phyloP scores from a whole-genome alignment of 2,113 vertebrate genomes.

The Capricornis sumatraensis region DNA sequence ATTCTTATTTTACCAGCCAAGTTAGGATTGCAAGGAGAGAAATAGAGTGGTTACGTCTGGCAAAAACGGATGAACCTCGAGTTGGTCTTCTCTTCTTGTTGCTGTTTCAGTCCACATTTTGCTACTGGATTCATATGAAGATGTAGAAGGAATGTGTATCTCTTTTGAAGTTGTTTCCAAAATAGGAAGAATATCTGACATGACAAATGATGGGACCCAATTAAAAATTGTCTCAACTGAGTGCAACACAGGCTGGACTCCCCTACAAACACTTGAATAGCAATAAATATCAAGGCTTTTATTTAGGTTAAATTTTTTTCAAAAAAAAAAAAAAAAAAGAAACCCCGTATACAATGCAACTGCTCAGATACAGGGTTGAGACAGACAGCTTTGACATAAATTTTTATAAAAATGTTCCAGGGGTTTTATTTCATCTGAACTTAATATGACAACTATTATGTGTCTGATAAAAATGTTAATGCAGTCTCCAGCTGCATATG shows the following conservation, averaged over 20 bases:
- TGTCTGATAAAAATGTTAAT: not conserved
- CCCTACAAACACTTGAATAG: not conserved
- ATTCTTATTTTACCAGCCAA: not conserved
- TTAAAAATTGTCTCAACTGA: not conserved
- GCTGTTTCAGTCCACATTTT: not conserved
- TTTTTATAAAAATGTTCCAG: conserved; percentile 12
- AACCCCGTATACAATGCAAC: not conserved
- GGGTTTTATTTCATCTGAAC: conserved; percentile 1
- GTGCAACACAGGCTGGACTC: not conserved
- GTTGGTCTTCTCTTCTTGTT: not conserved
- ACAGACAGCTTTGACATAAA: not conserved
- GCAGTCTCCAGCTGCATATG: not conserved
- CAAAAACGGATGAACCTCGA: not conserved
- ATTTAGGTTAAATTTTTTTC: not conserved
- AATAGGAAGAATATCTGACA: not conserved
- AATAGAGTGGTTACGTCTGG: not conserved
- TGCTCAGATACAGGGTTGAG: not conserved
- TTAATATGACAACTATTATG: not conserved
- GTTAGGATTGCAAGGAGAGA: not conserved
- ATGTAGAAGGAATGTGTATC: not conserved
- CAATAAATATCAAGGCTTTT: not conserved
- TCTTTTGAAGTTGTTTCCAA: not conserved
- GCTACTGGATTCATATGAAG: not conserved
- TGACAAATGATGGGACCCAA: not conserved
- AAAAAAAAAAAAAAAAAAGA: not conserved